Conservation (phyloP, 2,888 invertebrate genomes). For the Plusia festucae region DNA sequence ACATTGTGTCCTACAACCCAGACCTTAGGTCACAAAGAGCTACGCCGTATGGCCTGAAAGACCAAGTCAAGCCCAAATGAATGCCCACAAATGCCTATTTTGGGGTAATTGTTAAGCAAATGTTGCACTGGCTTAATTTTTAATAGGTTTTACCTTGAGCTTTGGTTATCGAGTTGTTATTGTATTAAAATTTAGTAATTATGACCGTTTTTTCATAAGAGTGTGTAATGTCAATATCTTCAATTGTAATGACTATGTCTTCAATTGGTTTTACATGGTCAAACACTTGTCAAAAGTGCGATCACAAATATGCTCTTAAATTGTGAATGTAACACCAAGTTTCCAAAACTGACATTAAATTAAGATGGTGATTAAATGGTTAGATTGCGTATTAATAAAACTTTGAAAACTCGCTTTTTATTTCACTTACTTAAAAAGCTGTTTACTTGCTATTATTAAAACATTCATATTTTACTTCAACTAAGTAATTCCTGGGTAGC, state of each 20-base stretch:
- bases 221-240: neutral
- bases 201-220: neutral
- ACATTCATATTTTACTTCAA: neutral
- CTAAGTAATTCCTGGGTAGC: neutral
- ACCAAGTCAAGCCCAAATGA: slow-evolving; percentile 24
- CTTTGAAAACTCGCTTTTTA: too few relatives aligned
- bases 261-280: too few relatives aligned
- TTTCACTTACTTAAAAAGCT: too few relatives aligned
- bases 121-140: slow-evolving; percentile 7
- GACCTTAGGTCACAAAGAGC: slow-evolving; percentile 66
- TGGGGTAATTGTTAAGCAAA: slow-evolving; percentile 32
- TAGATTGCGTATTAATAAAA: too few relatives aligned
- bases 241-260: neutral
- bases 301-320: too few relatives aligned
- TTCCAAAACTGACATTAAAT: too few relatives aligned
- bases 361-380: too few relatives aligned
- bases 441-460: too few relatives aligned
- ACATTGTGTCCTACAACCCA: slow-evolving; percentile 57
- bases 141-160: slow-evolving; percentile 31
- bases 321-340: too few relatives aligned
- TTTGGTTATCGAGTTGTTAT: neutral
- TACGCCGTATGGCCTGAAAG: slow-evolving; percentile 70
- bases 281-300: too few relatives aligned
- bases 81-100: slow-evolving; percentile 12
- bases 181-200: neutral